phyloP scores from a whole-genome alignment of 37 sponge, comb jelly and placozoan species.

The Beroe forskalii region DNA sequence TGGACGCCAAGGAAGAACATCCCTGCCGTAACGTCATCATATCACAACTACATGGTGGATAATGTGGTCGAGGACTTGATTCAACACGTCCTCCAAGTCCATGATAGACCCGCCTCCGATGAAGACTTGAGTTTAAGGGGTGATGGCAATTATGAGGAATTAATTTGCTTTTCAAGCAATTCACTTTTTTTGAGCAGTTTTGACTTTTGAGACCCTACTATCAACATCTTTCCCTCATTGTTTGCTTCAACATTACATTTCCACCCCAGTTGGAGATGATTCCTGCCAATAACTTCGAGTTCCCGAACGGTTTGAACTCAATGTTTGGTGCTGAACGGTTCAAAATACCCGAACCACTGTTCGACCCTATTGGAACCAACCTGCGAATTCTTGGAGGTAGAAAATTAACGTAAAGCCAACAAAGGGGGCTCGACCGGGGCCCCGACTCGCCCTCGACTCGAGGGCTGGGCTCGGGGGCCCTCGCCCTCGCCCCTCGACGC shows the following conservation, averaged over 20 bases:
- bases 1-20: slow-evolving; percentile 77
- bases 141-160: no score
- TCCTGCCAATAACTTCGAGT: slow-evolving; percentile 69
- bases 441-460: no score
- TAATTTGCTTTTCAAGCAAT: no score
- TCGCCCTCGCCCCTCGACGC: no score
- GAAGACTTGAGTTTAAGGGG: slow-evolving; percentile 25
- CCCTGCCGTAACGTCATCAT: slow-evolving; percentile 80
- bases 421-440: no score
- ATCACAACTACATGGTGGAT: slow-evolving; percentile 77
- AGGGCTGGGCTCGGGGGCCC: no score
- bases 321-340: slow-evolving; percentile 86
- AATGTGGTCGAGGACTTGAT: slow-evolving; percentile 70
- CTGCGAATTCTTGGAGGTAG: slow-evolving; percentile 66
- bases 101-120: slow-evolving; percentile 43
- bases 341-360: slow-evolving; percentile 85
- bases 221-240: no score
- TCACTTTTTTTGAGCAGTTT: no score
- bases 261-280: slow-evolving; percentile 34
- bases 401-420: no score
- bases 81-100: slow-evolving; percentile 70
- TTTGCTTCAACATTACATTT: no score
- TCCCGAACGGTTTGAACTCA: slow-evolving; percentile 89
- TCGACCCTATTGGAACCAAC: slow-evolving; percentile 75
- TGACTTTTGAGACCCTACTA: no score